These are phyloP conservation scores for Drosophila imparisetae DNA, from an alignment of 2,888 invertebrate species.

Conservation along the genomic window DNA sequence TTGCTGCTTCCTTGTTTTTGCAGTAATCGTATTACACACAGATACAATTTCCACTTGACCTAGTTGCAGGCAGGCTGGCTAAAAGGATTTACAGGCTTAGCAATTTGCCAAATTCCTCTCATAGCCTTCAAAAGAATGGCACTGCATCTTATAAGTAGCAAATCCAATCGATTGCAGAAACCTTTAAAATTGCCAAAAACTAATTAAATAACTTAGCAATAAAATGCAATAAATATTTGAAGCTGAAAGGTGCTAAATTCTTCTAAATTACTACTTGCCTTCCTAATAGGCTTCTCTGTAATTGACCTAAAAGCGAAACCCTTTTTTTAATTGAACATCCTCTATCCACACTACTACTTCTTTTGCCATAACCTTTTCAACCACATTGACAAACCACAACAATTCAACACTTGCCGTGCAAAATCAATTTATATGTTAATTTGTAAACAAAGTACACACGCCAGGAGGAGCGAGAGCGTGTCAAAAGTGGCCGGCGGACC, in stretches of 20 bases:
- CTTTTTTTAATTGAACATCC: conserved; percentile 13
- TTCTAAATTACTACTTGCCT: conserved; percentile 12
- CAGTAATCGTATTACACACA: conserved; percentile 37
- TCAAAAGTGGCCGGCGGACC: conserved; percentile 36
- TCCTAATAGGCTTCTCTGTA: conserved; percentile 2
- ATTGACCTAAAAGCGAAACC: conserved; percentile 21
- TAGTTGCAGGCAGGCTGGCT: conserved; percentile 46
- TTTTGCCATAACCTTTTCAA: background rate
- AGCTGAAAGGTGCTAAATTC: background rate
- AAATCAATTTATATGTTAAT: conserved; percentile 82
- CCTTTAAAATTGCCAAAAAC: conserved; percentile 27
- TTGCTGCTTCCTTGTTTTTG: conserved; percentile 48
- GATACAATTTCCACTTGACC: conserved; percentile 74
- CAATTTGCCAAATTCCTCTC: conserved; percentile 51
- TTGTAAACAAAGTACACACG: conserved; percentile 66
- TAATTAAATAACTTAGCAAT: conserved; percentile 39
- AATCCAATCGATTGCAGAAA: conserved; percentile 41
- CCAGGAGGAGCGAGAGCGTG: conserved; percentile 24
- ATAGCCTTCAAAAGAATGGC: conserved; percentile 13
- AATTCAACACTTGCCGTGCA: conserved; percentile 63
- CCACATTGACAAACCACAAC: conserved; percentile 58
- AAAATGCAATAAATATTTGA: conserved; percentile 14
- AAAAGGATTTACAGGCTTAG: conserved; percentile 60
- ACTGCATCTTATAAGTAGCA: conserved; percentile 15
- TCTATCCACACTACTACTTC: background rate